Evolutionary conservation across 2,888 invertebrate genomes (phyloP).

Genomic region (Eumacrocentrus americanus): DNA sequence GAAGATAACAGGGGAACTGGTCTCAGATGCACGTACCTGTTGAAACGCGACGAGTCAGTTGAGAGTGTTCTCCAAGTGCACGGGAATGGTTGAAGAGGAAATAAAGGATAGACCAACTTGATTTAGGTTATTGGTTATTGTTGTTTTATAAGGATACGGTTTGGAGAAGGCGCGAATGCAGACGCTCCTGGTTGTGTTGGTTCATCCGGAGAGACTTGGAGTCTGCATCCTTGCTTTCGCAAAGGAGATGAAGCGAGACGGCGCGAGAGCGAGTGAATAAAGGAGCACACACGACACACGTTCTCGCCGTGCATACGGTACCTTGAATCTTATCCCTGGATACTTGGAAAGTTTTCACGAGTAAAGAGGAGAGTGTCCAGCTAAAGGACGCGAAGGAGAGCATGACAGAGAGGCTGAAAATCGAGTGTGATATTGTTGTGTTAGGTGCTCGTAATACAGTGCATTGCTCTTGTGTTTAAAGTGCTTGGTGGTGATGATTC

Average conservation of each 20-base stretch:
- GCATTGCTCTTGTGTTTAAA: not conserved
- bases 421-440: not conserved
- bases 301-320: not conserved
- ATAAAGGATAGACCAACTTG: too few relatives aligned
- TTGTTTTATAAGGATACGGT: not conserved
- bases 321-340: not conserved
- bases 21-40: not conserved
- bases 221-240: constrained; percentile 8
- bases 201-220: not conserved
- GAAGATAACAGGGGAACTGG: not conserved
- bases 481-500: not conserved
- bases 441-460: not conserved
- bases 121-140: not conserved
- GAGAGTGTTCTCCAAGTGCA: not conserved
- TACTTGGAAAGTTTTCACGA: not conserved
- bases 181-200: not conserved
- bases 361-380: not conserved
- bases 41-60: not conserved
- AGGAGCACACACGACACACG: constrained; percentile 9
- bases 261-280: not conserved
- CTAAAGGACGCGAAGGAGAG: not conserved
- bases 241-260: constrained; percentile 1
- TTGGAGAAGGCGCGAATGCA: not conserved
- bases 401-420: not conserved
- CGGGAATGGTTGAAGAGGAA: not conserved